Evolutionary conservation across 2,113 vertebrate genomes (phyloP), one percentile per base, ranked within the genome.

Genomic region (Platysteira castanea): DNA sequence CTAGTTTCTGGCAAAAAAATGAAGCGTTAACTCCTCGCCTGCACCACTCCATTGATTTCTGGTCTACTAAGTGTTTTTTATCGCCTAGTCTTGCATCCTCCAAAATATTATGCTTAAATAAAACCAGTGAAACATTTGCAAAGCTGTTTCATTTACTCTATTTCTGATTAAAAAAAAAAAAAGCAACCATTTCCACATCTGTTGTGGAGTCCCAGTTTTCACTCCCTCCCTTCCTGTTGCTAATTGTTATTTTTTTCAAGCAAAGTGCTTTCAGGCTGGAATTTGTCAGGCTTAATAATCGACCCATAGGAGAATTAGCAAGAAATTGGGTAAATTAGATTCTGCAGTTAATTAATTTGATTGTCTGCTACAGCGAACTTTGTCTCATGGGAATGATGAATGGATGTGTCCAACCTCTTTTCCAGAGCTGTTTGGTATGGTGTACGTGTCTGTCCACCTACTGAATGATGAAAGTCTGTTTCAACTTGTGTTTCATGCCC

Each of bases 341-440:
- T 94, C 85, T 93, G 64, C 69, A 94, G 93, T 96, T 96, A 95
- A 93, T 96, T 96, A 95, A 95, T 96, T 93, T 78, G 88, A 95
- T 96, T 96, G 93, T 92, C 80, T 37, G 23, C 79, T 93, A 53
- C 49, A 92, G 89, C 93, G 87, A 85, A 93, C 85, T 92, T 91
- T 0, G 1, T 94, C 83, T 94, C 76, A 28, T 60, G 83, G 73
- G 90, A 95, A 84, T 84, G 88, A 96, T 68, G 85, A 94, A 92
- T 90, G 46, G 47, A 84, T 69, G 30, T 60, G 85, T 91, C 88
- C 90, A 78, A 14, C 28, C 56, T 86, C 59, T 84, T 88, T 90
- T 74, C 76, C 76, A 81, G 86, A 86, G 37, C 47, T 74, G 28
- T 93, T 93, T 71, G 64, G 44, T 92, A 67, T 31, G 41, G 49